These are phyloP conservation scores for Salvelinus sp. DNA, from an alignment of 2,113 vertebrate genomes.

Conservation along the genomic window DNA sequence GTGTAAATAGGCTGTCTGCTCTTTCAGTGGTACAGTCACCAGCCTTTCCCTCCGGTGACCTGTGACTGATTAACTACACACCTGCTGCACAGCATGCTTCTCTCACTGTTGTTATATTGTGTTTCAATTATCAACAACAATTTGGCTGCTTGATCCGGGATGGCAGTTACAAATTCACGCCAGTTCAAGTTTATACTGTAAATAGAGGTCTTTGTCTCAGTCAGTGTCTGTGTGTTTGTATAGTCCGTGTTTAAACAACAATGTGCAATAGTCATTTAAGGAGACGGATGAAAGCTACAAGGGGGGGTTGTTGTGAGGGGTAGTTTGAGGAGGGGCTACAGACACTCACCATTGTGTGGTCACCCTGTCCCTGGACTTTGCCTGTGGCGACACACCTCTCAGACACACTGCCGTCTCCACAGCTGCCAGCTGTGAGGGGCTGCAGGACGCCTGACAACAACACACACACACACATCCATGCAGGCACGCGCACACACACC, in stretches of 20 bases:
- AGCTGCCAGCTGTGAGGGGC: conserved; percentile 82
- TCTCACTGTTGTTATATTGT: conserved; percentile 64
- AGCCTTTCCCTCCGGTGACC: conserved; percentile 14
- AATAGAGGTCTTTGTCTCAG: conserved; percentile 53
- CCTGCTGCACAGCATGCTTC: conserved; percentile 63
- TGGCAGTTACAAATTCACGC: conserved; percentile 66
- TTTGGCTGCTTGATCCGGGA: conserved; percentile 58
- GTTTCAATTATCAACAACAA: conserved; percentile 67
- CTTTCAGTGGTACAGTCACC: conserved; percentile 31
- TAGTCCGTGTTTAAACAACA: conserved; percentile 19
- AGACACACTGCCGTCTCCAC: conserved; percentile 77
- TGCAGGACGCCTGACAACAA: conserved; percentile 80
- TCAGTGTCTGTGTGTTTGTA: conserved; percentile 26
- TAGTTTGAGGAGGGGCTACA: conserved; percentile 15
- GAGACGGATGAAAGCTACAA: conserved; percentile 39
- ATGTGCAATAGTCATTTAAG: conserved; percentile 25
- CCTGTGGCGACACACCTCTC: conserved; percentile 82
- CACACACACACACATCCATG: too few relatives aligned
- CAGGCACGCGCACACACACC: too few relatives aligned
- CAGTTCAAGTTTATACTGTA: conserved; percentile 42
- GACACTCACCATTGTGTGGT: conserved; percentile 79
- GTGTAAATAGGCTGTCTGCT: conserved; percentile 32
- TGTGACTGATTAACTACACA: conserved; percentile 73
- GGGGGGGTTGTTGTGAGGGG: background rate
- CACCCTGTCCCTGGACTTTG: conserved; percentile 77